Evolutionary conservation across 2,888 invertebrate species (phyloP), one percentile per base, ranked within the genome.

Genomic region (Dryocosmus kuriphilus): DNA sequence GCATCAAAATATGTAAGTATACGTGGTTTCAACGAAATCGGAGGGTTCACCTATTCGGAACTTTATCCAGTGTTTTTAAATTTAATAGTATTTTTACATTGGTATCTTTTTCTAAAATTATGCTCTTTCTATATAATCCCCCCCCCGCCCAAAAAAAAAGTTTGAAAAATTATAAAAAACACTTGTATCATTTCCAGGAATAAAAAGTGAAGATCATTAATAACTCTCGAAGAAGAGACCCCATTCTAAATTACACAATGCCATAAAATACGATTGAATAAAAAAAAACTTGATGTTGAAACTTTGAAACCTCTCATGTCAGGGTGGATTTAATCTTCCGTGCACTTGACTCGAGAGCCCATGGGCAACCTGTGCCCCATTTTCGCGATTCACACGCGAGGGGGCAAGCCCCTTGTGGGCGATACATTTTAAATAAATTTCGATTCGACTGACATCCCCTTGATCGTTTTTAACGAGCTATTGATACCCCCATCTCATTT

Each of bases 391-490:
- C 87, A 85, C 88, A 89, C 87, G 88, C 78, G 60, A 81, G 81
- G 84, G 79, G 62, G 76, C 71, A 76, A 76, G 57, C 74, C 78
- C 74, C 63, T 57, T 41, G 78, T 71, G 78, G 77, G 77, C 82
- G 83, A 85, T 82, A 81, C 80, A 85, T 86, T 90, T 90, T 89
- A 91, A 91, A 91, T 90, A 91, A 91, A 91, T 91, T 90, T 90
- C 87, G 84, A 88, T 86, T 89, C 87, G 83, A 87, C 86, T 84
- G 85, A 82, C 80, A 41, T 30, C 76, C 80, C 82, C 87, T 85
- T 82, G 77, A 81, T 86, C 85, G 82, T 81, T 84, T 90, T 90
- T 91, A 91, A 91, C 90, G 90, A 91, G 90, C 90, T 89, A 91
- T 91, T 91, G 91, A 91, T 91, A 90, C 88, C 84, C 85, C 85